Evolutionary conservation across 2,888 invertebrate species (phyloP), one percentile per base, ranked within the genome.

Genomic region (Hirtodrosophila duncani): DNA sequence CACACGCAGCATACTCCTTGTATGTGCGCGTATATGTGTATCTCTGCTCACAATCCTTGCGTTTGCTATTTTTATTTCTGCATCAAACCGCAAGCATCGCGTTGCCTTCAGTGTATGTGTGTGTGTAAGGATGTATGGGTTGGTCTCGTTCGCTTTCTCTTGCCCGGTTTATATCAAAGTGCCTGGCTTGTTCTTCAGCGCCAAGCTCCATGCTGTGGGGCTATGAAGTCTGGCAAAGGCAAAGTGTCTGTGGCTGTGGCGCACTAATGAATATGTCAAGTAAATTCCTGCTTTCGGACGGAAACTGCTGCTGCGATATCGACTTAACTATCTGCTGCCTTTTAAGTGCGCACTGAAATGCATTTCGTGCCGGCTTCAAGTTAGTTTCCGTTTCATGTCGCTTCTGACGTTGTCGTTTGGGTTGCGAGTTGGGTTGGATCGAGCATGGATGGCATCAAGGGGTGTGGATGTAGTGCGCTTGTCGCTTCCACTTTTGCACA

Each of bases 221-320:
- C n/a, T n/a, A 11, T 10, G 33, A 24, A 52, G 48, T 48, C 43
- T 57, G 67, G 71, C 71, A 72, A 75, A 79, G 67, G 71, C 71
- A 72, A 75, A 79, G 79, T 79, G 69, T 79, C 67, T 77, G 69
- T 68, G 77, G 68, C 78, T 71, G 75, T 65, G 67, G 61, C 55
- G 63, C 74, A 68, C 78, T 83, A 82, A 84, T 84, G 84, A 83
- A 84, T 83, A 83, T 83, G 83, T 84, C 83, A 84, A 83, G 83
- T 79, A 83, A 83, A 84, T 83, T 84, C 82, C 83, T 84, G 82
- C 74, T 83, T 81, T 84, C 63, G 82, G 82, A 75, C 84, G 83
- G 83, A 83, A 83, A 81, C 80, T 69, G 71, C 56, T 69, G 56
- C 59, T 63, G 67, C 24, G 83, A 82, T 83, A 83, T 83, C 82